Conservation (phyloP, 2,797 vertebrate genomes). For the Microctenopoma lineatum region DNA sequence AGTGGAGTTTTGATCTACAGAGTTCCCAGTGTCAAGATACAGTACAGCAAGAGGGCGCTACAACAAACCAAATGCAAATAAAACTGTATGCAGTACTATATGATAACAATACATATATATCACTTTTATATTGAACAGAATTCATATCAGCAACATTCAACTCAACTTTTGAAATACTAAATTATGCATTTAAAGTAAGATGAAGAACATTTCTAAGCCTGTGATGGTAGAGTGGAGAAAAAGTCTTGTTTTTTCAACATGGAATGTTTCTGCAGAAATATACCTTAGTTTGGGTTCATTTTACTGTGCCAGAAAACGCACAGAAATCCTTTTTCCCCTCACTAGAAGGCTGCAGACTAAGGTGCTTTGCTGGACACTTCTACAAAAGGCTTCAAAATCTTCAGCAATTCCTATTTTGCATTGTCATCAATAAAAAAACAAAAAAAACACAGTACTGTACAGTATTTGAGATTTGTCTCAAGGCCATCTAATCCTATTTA, state of each 20-base stretch:
- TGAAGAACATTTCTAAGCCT: slow-evolving; percentile 45
- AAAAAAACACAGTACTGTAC: slow-evolving; percentile 36
- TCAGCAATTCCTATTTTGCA: slow-evolving; percentile 60
- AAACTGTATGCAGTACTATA: slow-evolving; percentile 62
- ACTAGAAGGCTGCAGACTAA: slow-evolving; percentile 59
- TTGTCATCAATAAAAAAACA: slow-evolving; percentile 34
- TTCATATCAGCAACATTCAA: slow-evolving; percentile 76
- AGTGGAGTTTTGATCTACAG: slow-evolving; percentile 74
- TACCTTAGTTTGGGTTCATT: slow-evolving; percentile 38
- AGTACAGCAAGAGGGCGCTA: slow-evolving; percentile 79
- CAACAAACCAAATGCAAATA: slow-evolving; percentile 72
- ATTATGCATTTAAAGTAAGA: slow-evolving; percentile 71
- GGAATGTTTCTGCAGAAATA: slow-evolving; percentile 69
- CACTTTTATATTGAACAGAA: slow-evolving; percentile 75
- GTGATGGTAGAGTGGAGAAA: slow-evolving; percentile 53
- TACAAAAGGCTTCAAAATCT: slow-evolving; percentile 70
- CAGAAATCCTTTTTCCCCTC: slow-evolving; percentile 45
- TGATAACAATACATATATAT: slow-evolving; percentile 68
- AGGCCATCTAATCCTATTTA: slow-evolving; percentile 50
- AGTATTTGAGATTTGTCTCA: slow-evolving; percentile 50
- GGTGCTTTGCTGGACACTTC: slow-evolving; percentile 68
- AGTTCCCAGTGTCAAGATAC: slow-evolving; percentile 81
- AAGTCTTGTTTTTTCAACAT: slow-evolving; percentile 40
- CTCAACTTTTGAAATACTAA: slow-evolving; percentile 69
- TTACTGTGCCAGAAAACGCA: slow-evolving; percentile 42